Evolutionary conservation across 2,888 invertebrate species (phyloP), one percentile per base, ranked within the genome.

Genomic region (Parnassius smintheus): DNA sequence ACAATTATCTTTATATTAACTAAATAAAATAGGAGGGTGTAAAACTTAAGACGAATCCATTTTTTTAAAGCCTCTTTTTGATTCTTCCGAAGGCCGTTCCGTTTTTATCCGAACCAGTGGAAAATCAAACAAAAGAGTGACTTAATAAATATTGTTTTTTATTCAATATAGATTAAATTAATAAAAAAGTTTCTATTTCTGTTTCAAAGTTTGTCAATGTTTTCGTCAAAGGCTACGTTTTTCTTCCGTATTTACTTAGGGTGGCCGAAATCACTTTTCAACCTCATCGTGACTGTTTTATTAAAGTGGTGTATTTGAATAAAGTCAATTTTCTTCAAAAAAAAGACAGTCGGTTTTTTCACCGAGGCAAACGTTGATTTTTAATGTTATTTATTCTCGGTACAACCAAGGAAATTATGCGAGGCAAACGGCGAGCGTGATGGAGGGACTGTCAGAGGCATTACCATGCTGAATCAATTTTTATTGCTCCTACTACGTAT

Each of bases 401-500:
- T 77, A 77, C 75, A 78, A 78, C 76, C 80, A 72, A 75, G 80
- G 76, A 84, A 85, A 86, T 87, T 86, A 86, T 85, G 83, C 83
- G 78, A 75, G 75, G 80, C 75, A 75, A 77, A 75, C 77, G 75
- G 68, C 78, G 80, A 68, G 75, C 86, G 88, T 89, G 88, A 88
- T 83, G 82, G 81, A 84, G 81, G 75, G 77, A 78, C 82, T 83
- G 87, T 83, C 83, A 75, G 69, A 69, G 79, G 87, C 80, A 88
- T 88, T 87, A 87, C 81, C 79, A 78, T 75, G 75, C 80, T 78
- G 80, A 88, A 86, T 86, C 86, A 84, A 85, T 87, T 85, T 77
- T 70, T 72, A 66, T 55, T 56, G 72, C 79, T 80, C 76, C 75
- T 84, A 86, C 86, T 66, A 80, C 13, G 48, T 48, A 54, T 18